Percentiles rank a stretch among this genome's conserved stretches.
These are phyloP conservation scores for Geotria australis DNA, from an alignment of 2,797 vertebrate species.

Conservation along the genomic window DNA sequence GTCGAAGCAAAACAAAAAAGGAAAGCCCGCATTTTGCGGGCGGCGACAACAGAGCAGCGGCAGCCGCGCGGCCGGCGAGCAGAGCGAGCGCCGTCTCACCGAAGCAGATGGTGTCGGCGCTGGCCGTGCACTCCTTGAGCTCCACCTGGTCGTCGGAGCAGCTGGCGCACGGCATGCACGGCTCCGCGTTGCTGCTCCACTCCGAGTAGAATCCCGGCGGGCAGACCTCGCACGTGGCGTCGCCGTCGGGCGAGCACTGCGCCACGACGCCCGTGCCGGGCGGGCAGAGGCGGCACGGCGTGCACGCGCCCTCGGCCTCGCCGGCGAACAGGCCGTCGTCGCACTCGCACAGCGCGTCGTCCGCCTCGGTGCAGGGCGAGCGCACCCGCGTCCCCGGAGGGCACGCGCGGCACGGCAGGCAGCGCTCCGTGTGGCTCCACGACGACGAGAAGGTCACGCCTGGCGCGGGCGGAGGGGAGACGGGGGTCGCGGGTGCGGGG, in stretches of 20 bases:
- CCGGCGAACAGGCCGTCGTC: constrained; percentile 47
- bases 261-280: constrained; percentile 47
- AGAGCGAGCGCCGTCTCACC: constrained; percentile 14
- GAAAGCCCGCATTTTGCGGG: no score
- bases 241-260: constrained; percentile 25
- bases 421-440: constrained; percentile 41
- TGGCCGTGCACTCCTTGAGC: constrained; percentile 20
- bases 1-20: no score
- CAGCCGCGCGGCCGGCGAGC: no score
- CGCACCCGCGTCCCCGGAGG: constrained; percentile 48
- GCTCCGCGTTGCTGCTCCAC: constrained; percentile 52
- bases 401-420: constrained; percentile 41
- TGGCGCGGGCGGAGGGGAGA: constrained; percentile 6
- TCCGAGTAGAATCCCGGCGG: constrained; percentile 45
- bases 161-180: constrained; percentile 69
- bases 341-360: constrained; percentile 14
- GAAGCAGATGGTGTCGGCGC: constrained; percentile 29
- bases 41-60: no score
- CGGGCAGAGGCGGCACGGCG: constrained; percentile 34
- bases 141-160: constrained; percentile 41
- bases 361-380: constrained; percentile 46
- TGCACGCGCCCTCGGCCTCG: constrained; percentile 49
- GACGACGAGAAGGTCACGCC: constrained; percentile 61
- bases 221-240: constrained; percentile 60
- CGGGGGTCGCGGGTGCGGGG: neutral